These are phyloP conservation scores for Drosophila virilis DNA, from an alignment of 1,140 invertebrate genomes.

Conservation along the genomic window DNA sequence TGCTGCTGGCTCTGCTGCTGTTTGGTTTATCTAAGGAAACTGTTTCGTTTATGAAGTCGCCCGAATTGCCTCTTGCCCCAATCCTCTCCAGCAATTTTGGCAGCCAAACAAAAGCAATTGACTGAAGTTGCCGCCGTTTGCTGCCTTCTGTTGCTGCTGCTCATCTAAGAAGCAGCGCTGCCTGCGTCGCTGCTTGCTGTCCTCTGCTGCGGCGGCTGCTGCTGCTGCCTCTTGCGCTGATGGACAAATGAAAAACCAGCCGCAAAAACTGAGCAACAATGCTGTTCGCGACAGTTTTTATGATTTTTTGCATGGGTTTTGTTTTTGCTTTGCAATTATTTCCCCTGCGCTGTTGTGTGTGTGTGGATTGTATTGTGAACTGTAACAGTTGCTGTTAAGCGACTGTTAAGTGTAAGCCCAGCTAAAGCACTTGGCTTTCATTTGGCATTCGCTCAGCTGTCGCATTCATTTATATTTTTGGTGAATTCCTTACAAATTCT, in stretches of 20 bases:
- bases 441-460: slow-evolving; percentile 29
- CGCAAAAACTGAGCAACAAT: slow-evolving; percentile 51
- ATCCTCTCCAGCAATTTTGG: slow-evolving; percentile 39
- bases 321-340: slow-evolving; percentile 72
- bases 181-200: slow-evolving; percentile 14
- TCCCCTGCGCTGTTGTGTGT: slow-evolving; percentile 47
- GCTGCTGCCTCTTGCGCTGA: slow-evolving; percentile 32
- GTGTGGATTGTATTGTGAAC: slow-evolving; percentile 26
- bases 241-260: slow-evolving; percentile 47
- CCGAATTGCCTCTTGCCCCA: slow-evolving; percentile 1
- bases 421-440: slow-evolving; percentile 4
- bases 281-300: slow-evolving; percentile 63
- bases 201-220: background rate
- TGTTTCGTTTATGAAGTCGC: slow-evolving; percentile 28
- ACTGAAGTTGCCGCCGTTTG: slow-evolving; percentile 18
- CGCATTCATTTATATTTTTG: slow-evolving; percentile 29
- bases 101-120: slow-evolving; percentile 62
- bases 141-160: slow-evolving; percentile 4
- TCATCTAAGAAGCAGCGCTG: slow-evolving; percentile 29
- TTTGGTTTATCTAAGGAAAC: slow-evolving; percentile 11
- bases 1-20: background rate
- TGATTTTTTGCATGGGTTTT: slow-evolving; percentile 55
- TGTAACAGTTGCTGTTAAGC: slow-evolving; percentile 3
- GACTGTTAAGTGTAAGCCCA: slow-evolving; percentile 8
- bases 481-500: slow-evolving; percentile 31